These are phyloP conservation scores for Rana temporaria DNA, from an alignment of 2,113 vertebrate species.

Conservation along the genomic window DNA sequence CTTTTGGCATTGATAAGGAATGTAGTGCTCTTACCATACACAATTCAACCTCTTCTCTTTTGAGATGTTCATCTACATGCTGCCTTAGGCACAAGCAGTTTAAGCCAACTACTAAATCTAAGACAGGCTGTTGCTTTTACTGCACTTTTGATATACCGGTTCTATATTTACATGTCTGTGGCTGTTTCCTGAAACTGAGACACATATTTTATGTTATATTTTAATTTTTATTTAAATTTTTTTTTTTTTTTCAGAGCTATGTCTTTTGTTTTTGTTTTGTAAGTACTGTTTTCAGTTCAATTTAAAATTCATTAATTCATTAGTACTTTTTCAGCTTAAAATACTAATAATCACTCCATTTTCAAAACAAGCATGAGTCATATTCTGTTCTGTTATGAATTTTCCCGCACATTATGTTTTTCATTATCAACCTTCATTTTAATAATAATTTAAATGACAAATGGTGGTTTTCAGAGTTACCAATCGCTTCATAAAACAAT, in stretches of 20 bases:
- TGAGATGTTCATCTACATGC: too few species aligned
- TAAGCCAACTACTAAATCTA: too few species aligned
- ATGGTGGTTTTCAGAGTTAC: too few species aligned
- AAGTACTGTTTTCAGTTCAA: conserved; percentile 13
- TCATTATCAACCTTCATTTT: neutral
- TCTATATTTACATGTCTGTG: too few species aligned
- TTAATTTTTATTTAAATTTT: neutral
- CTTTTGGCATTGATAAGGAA: too few species aligned
- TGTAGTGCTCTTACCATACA: too few species aligned
- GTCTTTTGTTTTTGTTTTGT: neutral
- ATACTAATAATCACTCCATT: neutral
- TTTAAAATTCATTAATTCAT: neutral
- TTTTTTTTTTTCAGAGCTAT: neutral
- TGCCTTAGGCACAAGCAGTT: too few species aligned
- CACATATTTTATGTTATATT: neutral
- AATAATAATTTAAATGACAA: too few species aligned
- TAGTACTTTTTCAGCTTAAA: neutral
- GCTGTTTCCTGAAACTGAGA: neutral
- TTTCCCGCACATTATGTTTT: neutral
- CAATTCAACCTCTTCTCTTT: too few species aligned
- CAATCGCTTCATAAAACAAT: too few species aligned
- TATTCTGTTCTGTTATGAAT: conserved; percentile 27
- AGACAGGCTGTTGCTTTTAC: too few species aligned
- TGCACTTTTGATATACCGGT: too few species aligned
- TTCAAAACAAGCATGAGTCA: conserved; percentile 14